phyloP scores from a whole-genome alignment of 2,888 invertebrate species.

The Tortricodes alternella region DNA sequence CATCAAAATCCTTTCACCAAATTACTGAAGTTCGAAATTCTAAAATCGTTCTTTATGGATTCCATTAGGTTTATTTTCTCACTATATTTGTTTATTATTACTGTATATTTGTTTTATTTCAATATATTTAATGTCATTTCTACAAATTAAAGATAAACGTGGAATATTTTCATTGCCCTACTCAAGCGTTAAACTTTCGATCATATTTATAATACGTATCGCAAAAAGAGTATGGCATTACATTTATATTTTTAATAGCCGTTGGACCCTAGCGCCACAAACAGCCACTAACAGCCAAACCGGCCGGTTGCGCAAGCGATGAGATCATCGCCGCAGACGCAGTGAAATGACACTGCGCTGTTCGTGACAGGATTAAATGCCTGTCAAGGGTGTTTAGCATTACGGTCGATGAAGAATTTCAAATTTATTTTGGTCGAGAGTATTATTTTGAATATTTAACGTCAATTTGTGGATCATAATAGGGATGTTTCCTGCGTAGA shows the following conservation, averaged over 20 bases:
- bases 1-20: no score
- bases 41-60: no score
- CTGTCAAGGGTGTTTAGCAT: background rate
- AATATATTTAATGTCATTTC: no score
- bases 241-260: background rate
- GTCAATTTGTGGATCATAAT: no score
- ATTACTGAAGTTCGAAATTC: no score
- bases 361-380: background rate
- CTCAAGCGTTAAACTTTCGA: background rate
- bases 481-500: no score
- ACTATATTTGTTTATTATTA: no score
- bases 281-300: background rate
- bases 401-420: background rate
- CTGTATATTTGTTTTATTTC: no score
- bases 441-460: no score
- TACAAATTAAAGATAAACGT: no score
- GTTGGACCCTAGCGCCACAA: background rate
- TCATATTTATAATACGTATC: background rate
- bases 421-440: background rate
- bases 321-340: background rate
- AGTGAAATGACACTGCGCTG: slow-evolving; percentile 5
- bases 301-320: slow-evolving; percentile 11
- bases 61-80: no score
- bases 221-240: slow-evolving; percentile 1
- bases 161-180: no score